These are phyloP conservation scores for Nebria ingens DNA, from an alignment of 1,140 invertebrate species.

Conservation along the genomic window DNA sequence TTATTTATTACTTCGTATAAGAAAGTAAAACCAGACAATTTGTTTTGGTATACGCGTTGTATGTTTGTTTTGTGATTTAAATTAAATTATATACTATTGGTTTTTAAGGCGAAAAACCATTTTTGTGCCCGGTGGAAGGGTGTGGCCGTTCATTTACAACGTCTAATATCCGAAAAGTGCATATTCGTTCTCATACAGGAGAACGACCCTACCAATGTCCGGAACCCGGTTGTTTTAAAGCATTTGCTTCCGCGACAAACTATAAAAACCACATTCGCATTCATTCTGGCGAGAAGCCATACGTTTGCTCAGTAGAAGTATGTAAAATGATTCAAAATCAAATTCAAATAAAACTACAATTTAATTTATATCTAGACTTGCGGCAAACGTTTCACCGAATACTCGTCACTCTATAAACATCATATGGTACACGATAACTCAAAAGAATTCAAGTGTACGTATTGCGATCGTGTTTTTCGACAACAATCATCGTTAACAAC, in stretches of 20 bases:
- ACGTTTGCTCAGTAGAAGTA: conserved; percentile 42
- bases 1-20: too few relatives aligned
- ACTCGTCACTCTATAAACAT: conserved; percentile 66
- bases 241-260: conserved; percentile 59
- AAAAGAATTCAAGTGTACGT: conserved; percentile 44
- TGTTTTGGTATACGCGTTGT: conserved; percentile 9
- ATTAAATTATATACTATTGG: too few relatives aligned
- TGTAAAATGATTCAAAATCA: conserved; percentile 17
- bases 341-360: neutral
- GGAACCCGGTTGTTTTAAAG: conserved; percentile 44
- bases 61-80: conserved; percentile 8
- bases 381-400: conserved; percentile 60
- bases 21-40: too few relatives aligned
- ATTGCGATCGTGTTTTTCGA: conserved; percentile 45
- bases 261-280: conserved; percentile 56
- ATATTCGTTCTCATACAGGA: conserved; percentile 48
- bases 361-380: conserved; percentile 40
- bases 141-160: conserved; percentile 61
- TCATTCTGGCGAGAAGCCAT: conserved; percentile 49
- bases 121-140: conserved; percentile 50
- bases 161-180: conserved; percentile 62
- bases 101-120: conserved; percentile 47
- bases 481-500: conserved; percentile 48
- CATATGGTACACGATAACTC: conserved; percentile 51
- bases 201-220: conserved; percentile 54